These are phyloP conservation scores for Anguilla megastoma DNA, from an alignment of 2,797 vertebrate species.

Conservation along the genomic window DNA sequence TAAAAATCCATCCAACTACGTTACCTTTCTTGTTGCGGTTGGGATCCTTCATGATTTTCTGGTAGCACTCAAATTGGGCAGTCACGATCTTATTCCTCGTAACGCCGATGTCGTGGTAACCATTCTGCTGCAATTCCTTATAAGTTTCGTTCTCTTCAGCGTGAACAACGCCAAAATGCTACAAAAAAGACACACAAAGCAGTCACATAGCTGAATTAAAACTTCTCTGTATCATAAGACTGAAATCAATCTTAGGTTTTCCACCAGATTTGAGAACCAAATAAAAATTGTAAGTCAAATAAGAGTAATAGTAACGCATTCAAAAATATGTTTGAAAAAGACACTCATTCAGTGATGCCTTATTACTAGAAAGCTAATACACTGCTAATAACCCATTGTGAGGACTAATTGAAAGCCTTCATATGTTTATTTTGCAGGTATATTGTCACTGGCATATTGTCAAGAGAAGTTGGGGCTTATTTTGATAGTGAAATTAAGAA, in stretches of 20 bases:
- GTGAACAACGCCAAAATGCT: conserved; percentile 73
- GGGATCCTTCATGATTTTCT: conserved; percentile 89
- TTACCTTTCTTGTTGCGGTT: conserved; percentile 75
- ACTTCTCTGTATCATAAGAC: background rate
- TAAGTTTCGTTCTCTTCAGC: conserved; percentile 68
- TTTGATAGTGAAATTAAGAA: background rate
- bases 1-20: background rate
- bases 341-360: background rate
- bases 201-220: background rate
- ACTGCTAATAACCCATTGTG: background rate
- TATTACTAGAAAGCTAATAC: background rate
- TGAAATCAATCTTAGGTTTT: background rate
- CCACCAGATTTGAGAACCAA: background rate
- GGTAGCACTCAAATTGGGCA: conserved; percentile 96
- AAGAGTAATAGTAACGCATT: background rate
- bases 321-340: background rate
- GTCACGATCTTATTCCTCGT: conserved; percentile 94
- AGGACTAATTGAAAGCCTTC: background rate
- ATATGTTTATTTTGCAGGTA: background rate
- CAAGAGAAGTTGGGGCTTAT: background rate
- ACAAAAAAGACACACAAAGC: conserved; percentile 25
- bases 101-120: conserved; percentile 68
- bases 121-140: conserved; percentile 60
- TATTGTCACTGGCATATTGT: background rate
- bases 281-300: background rate